Conservation (phyloP, 2,113 vertebrate genomes). For the Cervus canadensis region DNA sequence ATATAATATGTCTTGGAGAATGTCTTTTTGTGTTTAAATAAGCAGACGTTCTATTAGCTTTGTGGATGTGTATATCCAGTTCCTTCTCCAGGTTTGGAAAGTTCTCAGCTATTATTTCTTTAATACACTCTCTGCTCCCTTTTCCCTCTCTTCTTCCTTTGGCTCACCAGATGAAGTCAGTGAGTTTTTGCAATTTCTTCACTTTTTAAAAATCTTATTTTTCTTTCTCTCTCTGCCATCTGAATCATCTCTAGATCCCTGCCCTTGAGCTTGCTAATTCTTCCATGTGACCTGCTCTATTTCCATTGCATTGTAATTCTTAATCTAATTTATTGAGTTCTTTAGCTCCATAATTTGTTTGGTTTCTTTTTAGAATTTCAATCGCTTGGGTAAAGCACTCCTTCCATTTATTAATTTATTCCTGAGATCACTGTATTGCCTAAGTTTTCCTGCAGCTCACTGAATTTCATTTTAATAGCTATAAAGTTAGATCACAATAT, state of each 20-base stretch:
- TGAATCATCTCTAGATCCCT: neutral
- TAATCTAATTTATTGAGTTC: neutral
- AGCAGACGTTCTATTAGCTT: neutral
- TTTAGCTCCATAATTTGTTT: neutral
- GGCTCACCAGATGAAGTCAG: neutral
- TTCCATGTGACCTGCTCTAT: neutral
- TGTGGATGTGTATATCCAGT: neutral
- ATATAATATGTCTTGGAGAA: neutral
- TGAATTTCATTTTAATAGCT: neutral
- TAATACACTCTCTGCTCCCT: neutral
- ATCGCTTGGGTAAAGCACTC: neutral
- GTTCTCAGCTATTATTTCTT: neutral
- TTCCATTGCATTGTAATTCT: neutral
- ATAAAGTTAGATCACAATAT: neutral
- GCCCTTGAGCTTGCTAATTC: neutral
- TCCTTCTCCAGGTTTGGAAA: neutral
- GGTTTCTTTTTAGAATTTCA: neutral
- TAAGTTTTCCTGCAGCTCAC: neutral
- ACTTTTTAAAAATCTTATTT: neutral
- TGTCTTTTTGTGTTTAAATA: neutral
- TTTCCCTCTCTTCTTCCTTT: neutral
- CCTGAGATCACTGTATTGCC: neutral
- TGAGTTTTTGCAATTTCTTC: neutral
- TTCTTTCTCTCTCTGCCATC: neutral
- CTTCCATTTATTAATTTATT: neutral